Percentiles rank a stretch among this genome's conserved stretches.
Evolutionary conservation across 2,888 invertebrate species (phyloP).

Genomic region (Lutraria lutraria): DNA sequence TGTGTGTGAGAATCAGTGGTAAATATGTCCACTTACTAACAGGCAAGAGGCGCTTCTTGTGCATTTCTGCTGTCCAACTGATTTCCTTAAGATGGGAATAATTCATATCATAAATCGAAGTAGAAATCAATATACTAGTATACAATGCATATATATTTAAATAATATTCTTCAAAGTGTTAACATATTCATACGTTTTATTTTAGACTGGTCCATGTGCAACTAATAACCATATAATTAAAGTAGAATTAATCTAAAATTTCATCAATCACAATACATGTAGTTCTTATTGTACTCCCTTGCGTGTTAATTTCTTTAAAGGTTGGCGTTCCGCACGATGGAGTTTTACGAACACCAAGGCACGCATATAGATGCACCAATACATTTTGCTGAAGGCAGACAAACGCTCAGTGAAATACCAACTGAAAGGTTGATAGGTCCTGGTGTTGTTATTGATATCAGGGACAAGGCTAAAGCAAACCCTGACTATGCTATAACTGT

Average conservation of each 20-base stretch:
- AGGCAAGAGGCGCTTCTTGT: not conserved
- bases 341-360: slow-evolving; percentile 88
- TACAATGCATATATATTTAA: too few species aligned
- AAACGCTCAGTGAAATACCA: slow-evolving; percentile 88
- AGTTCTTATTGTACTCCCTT: not conserved
- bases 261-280: too few species aligned
- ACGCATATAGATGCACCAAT: slow-evolving; percentile 90
- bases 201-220: too few species aligned
- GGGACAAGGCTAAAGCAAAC: slow-evolving; percentile 65
- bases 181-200: not conserved
- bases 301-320: slow-evolving; percentile 23
- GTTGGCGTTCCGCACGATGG: slow-evolving; percentile 65
- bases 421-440: slow-evolving; percentile 86
- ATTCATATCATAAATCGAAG: not conserved
- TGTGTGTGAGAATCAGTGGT: not conserved
- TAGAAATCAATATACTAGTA: not conserved
- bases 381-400: slow-evolving; percentile 88
- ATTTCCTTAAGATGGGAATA: not conserved
- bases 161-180: not conserved
- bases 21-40: not conserved
- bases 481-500: slow-evolving; percentile 80
- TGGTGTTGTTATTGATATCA: slow-evolving; percentile 80
- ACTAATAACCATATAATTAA: not conserved
- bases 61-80: too few species aligned
- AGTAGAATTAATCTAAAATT: too few species aligned